Conservation (phyloP, 2,797 vertebrate genomes). For the Acridotheres tristis region DNA sequence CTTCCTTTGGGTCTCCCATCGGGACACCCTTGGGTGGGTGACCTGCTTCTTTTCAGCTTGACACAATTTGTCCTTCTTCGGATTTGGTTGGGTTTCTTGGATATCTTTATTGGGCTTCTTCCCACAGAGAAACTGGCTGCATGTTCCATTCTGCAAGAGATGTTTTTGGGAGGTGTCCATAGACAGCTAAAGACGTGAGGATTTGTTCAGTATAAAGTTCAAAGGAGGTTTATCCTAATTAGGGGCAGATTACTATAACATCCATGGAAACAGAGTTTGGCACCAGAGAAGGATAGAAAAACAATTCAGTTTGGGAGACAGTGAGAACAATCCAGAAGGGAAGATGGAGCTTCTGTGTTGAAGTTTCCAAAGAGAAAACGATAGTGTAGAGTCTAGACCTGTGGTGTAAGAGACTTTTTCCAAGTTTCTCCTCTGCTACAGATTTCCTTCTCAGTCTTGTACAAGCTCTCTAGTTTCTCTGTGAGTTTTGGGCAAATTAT, state of each 20-base stretch:
- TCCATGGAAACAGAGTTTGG: not conserved
- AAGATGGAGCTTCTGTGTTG: not conserved
- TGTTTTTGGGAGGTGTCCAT: not conserved
- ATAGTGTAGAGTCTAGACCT: not conserved
- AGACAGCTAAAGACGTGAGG: not conserved
- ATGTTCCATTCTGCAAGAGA: not conserved
- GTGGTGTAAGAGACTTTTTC: rapidly evolving
- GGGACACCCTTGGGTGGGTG: not conserved
- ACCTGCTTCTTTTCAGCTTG: not conserved
- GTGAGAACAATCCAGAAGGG: not conserved
- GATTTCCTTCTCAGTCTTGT: not conserved
- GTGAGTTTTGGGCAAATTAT: not conserved
- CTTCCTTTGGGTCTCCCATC: not conserved
- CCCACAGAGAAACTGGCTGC: not conserved
- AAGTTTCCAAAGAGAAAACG: not conserved
- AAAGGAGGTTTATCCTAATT: not conserved
- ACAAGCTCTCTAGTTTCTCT: not conserved
- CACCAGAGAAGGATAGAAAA: not conserved
- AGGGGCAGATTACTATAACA: not conserved
- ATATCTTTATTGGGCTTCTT: not conserved
- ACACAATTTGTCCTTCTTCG: not conserved
- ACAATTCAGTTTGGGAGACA: not conserved
- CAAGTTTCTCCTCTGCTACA: not conserved
- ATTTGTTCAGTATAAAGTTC: not conserved
- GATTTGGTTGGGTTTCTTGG: not conserved